These are phyloP conservation scores for Andrena camellia DNA, from an alignment of 2,888 invertebrate genomes.

Conservation along the genomic window DNA sequence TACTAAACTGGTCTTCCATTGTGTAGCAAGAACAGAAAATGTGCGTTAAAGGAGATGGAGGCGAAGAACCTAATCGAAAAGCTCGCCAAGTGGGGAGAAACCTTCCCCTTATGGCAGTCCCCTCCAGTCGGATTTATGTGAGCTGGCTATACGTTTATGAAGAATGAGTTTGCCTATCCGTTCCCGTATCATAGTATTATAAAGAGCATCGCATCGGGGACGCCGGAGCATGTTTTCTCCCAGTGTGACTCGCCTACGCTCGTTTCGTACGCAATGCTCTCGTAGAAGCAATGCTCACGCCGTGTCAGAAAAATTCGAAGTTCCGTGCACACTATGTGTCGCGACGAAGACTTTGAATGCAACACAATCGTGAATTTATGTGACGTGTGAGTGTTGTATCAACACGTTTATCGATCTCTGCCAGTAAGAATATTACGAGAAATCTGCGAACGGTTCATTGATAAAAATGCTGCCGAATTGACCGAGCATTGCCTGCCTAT, in stretches of 20 bases:
- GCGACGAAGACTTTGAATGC: constrained; percentile 1
- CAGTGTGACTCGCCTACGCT: background rate
- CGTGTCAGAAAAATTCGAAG: background rate
- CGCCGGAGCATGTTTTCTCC: background rate
- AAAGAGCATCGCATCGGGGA: constrained; percentile 23
- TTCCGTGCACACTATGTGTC: background rate
- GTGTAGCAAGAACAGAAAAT: background rate
- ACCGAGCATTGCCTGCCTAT: constrained; percentile 1
- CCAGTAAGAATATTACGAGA: constrained; percentile 21
- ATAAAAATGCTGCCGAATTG: constrained; percentile 26
- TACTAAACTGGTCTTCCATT: background rate
- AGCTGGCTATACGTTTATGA: constrained; percentile 16
- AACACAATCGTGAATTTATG: constrained; percentile 27
- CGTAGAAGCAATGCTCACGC: background rate
- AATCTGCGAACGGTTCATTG: constrained; percentile 9
- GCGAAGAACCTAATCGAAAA: constrained; percentile 27
- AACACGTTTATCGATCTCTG: constrained; percentile 30
- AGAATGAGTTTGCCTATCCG: constrained; percentile 39
- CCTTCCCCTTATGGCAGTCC: constrained; percentile 31
- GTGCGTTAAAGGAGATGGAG: background rate
- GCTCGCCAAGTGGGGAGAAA: constrained; percentile 28
- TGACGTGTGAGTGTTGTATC: constrained; percentile 10
- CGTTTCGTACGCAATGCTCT: background rate
- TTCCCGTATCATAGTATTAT: constrained; percentile 11
- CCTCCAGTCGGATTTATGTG: constrained; percentile 35